These are phyloP conservation scores for Thereva unica DNA, from an alignment of 2,888 invertebrate genomes.

Conservation along the genomic window DNA sequence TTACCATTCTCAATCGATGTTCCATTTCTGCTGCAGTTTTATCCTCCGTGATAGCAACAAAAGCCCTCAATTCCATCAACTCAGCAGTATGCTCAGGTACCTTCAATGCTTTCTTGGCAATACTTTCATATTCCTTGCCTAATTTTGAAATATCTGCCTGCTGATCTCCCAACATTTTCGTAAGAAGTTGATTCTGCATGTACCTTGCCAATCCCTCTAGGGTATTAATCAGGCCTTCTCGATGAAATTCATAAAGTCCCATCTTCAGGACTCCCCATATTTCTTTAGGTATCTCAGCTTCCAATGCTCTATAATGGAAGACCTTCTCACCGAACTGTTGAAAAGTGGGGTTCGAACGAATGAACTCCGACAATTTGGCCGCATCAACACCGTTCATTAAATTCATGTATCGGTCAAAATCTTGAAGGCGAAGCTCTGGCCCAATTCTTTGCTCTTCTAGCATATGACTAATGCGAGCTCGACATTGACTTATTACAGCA, in stretches of 20 bases:
- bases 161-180: constrained; percentile 78
- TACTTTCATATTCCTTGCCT: constrained; percentile 80
- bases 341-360: constrained; percentile 68
- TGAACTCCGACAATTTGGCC: constrained; percentile 67
- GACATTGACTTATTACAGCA: constrained; percentile 68
- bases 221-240: constrained; percentile 74
- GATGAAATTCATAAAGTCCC: constrained; percentile 84
- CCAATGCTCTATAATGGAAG: constrained; percentile 66
- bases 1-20: constrained; percentile 67
- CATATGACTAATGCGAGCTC: constrained; percentile 65
- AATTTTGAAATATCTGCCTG: constrained; percentile 79
- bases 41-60: constrained; percentile 75
- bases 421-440: constrained; percentile 72
- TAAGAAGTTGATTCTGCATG: constrained; percentile 71
- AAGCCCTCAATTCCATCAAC: constrained; percentile 80
- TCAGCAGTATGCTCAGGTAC: constrained; percentile 83
- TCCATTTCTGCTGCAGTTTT: constrained; percentile 74
- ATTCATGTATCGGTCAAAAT: constrained; percentile 79
- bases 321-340: constrained; percentile 67
- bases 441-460: constrained; percentile 74
- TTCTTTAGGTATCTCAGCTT: constrained; percentile 64
- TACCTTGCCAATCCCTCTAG: constrained; percentile 70
- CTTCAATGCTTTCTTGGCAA: constrained; percentile 76
- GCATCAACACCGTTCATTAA: constrained; percentile 70
- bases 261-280: constrained; percentile 68